phyloP scores from a whole-genome alignment of 1,140 invertebrate species.

The Limonius californicus region DNA sequence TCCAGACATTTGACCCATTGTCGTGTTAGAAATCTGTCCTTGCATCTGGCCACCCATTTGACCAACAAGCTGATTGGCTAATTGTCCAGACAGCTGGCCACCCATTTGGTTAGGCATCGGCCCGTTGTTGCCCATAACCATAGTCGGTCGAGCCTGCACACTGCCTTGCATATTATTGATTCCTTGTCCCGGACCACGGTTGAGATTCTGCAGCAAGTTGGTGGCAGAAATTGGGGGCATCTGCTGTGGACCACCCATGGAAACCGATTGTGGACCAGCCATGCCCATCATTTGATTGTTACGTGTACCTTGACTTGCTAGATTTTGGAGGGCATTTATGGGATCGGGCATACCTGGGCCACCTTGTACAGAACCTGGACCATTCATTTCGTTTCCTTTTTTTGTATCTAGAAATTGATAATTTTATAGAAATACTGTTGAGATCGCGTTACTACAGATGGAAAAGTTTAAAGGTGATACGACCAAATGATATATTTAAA shows the following conservation, averaged over 20 bases:
- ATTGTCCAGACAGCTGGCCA: conserved; percentile 26
- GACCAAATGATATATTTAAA: too few relatives aligned
- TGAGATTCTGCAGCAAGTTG: conserved; percentile 58
- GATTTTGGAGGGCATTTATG: conserved; percentile 80
- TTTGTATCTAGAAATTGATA: conserved; percentile 56
- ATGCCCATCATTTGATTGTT: conserved; percentile 47
- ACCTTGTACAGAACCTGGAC: conserved; percentile 44
- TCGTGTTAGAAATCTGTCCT: conserved; percentile 37
- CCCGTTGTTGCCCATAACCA: conserved; percentile 44
- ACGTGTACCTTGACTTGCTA: conserved; percentile 70
- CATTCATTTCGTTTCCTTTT: conserved; percentile 45
- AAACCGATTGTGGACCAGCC: conserved; percentile 52
- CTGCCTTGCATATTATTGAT: conserved; percentile 58
- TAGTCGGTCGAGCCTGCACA: conserved; percentile 43
- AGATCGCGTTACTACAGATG: too few relatives aligned
- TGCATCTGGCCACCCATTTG: conserved; percentile 47
- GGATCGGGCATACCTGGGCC: conserved; percentile 64
- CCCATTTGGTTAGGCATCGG: conserved; percentile 42
- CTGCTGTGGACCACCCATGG: conserved; percentile 53
- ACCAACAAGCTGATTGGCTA: conserved; percentile 24
- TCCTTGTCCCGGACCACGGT: conserved; percentile 55
- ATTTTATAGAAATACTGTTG: too few relatives aligned
- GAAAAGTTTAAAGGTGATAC: too few relatives aligned
- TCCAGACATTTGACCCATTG: conserved; percentile 18
- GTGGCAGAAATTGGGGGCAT: conserved; percentile 50